Evolutionary conservation across 2,113 vertebrate genomes (phyloP).

Genomic region (Psettodes erumei): DNA sequence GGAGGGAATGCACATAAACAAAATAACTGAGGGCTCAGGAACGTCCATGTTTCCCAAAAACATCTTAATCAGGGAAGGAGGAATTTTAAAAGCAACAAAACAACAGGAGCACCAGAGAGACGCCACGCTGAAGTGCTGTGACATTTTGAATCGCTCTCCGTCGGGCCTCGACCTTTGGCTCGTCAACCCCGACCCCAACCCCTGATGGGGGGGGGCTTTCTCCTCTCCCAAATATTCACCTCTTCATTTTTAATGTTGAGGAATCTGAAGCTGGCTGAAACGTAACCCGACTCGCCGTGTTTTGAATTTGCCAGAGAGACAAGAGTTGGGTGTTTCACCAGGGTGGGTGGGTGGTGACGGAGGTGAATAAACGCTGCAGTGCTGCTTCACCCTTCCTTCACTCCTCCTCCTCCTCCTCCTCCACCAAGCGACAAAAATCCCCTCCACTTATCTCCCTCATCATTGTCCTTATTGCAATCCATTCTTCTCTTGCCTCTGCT

Average conservation of each 20-base stretch:
- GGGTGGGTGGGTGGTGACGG: too few species aligned
- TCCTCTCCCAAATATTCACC: neutral
- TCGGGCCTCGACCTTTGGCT: constrained; percentile 45
- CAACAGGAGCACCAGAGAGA: neutral
- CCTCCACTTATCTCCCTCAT: neutral
- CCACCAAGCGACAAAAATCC: neutral
- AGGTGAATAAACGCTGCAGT: neutral
- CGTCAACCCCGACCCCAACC: neutral
- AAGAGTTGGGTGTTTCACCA: neutral
- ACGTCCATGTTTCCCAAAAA: neutral
- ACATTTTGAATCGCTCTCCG: constrained; percentile 19
- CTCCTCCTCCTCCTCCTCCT: too few species aligned
- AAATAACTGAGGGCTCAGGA: neutral
- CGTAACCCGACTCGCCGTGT: neutral
- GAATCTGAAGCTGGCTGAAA: too few species aligned
- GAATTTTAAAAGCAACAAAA: constrained; percentile 4
- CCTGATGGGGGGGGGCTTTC: constrained; percentile 19
- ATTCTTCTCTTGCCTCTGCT: neutral
- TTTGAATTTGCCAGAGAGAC: neutral
- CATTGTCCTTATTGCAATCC: neutral
- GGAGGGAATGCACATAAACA: constrained; percentile 7
- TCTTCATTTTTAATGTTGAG: neutral
- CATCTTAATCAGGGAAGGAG: neutral
- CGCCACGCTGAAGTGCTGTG: neutral
- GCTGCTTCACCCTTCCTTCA: neutral